Conservation (phyloP, 2,888 invertebrate genomes). For the Drosophila aldrichi region DNA sequence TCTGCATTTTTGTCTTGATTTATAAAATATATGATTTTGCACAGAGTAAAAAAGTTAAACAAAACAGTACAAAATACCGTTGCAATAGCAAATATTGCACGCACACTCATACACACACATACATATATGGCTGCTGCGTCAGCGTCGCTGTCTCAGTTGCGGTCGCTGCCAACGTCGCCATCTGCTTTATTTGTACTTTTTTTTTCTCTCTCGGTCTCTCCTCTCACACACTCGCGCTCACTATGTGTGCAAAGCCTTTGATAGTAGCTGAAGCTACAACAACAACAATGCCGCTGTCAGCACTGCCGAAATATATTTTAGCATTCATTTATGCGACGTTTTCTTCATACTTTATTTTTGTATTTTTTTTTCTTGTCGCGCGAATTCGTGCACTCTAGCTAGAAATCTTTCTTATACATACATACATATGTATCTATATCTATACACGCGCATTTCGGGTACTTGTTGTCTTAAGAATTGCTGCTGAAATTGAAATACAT, state of each 20-base stretch:
- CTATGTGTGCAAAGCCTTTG: constrained; percentile 64
- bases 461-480: constrained; percentile 54
- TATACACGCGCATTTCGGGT: constrained; percentile 60
- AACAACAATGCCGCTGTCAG: constrained; percentile 52
- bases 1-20: constrained; percentile 28
- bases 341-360: constrained; percentile 23
- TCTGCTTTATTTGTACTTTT: constrained; percentile 59
- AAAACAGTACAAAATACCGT: constrained; percentile 50
- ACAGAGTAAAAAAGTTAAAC: constrained; percentile 33
- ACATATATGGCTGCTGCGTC: constrained; percentile 23
- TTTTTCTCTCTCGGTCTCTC: constrained; percentile 1
- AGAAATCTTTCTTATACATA: constrained; percentile 65
- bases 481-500: constrained; percentile 66
- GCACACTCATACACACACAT: constrained; percentile 5
- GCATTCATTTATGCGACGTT: constrained; percentile 76
- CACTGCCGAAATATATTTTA: constrained; percentile 69
- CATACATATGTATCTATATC: neutral
- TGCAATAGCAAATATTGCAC: constrained; percentile 34
- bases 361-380: constrained; percentile 60
- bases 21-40: constrained; percentile 40
- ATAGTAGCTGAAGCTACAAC: constrained; percentile 64
- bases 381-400: constrained; percentile 61
- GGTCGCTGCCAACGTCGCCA: constrained; percentile 45
- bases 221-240: constrained; percentile 17
- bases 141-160: constrained; percentile 33